Evolutionary conservation across 2,888 invertebrate genomes (phyloP), one percentile per base, ranked within the genome.

Genomic region (Macaria notata): DNA sequence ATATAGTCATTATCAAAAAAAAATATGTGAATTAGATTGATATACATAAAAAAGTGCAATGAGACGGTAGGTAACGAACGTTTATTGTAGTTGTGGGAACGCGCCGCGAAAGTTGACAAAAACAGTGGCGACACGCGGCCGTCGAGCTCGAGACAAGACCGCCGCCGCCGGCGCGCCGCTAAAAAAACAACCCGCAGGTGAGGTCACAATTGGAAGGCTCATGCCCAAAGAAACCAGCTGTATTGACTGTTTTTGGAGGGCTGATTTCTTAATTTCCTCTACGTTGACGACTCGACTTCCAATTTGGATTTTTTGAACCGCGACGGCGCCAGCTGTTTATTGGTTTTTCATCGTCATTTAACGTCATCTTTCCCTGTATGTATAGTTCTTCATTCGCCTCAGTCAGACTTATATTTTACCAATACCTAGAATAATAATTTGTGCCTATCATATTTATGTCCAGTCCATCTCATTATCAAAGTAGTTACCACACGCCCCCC

Each of bases 61-160:
- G 33, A 33, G 33, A 4, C 41, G 9, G 19, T 30, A 36, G n/a
- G 44, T 44, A 48, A 9, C 3, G 8, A n/a, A 9, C 60, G 71
- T 78, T 73, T 78, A 79, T 78, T 39, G 75, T 78, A 78, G 72
- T 59, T 72, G 74, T 79, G 78, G 78, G 76, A 83, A 79, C 75
- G 68, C 59, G 80, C 65, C 76, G 81, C 81, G 84, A 86, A 86
- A 87, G 86, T 84, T 75, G 71, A 82, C 79, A 88, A 88, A 86
- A 86, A 82, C 78, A 68, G 70, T 69, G 80, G 81, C 83, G 84
- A 71, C 81, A 73, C 67, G 61, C 73, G 71, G 71, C 64, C 67
- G 79, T n/a, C n/a, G n/a, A n/a, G n/a, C n/a, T 61, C 75, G 76
- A 76, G 79, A 66, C 65, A 55, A 51, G 39, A 42, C 49, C 52